Evolutionary conservation across 2,113 vertebrate genomes (phyloP).

Genomic region (Strix aluco): DNA sequence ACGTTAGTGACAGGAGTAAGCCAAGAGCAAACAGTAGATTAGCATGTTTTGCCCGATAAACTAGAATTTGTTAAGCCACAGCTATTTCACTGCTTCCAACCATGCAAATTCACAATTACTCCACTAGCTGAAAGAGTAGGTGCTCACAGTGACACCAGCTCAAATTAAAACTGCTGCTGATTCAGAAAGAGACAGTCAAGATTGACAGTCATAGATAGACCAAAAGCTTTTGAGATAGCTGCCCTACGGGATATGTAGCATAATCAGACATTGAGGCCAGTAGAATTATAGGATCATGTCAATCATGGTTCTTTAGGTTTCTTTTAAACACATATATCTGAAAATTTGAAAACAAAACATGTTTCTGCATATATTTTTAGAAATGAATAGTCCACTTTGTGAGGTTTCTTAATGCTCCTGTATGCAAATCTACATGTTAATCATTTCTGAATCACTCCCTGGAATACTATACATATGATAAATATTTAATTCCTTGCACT

Average conservation of each 20-base stretch:
- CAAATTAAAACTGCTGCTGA: constrained; percentile 3
- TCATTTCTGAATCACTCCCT: neutral
- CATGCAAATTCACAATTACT: neutral
- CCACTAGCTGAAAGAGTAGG: neutral
- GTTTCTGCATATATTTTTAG: constrained; percentile 13
- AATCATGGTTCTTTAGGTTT: neutral
- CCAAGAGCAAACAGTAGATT: neutral
- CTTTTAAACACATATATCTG: neutral
- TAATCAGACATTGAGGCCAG: neutral
- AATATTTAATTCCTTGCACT: constrained; percentile 38
- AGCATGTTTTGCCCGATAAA: neutral
- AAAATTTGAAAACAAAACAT: constrained; percentile 17
- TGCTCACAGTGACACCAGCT: neutral
- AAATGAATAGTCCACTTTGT: neutral
- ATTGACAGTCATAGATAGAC: neutral
- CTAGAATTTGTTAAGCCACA: neutral
- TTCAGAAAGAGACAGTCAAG: neutral
- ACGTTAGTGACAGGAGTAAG: neutral
- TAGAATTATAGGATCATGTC: neutral
- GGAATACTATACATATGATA: neutral
- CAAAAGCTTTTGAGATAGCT: neutral
- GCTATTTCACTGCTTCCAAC: neutral
- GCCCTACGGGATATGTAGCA: neutral
- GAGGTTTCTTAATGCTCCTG: neutral
- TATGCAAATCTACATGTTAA: neutral